phyloP scores from a whole-genome alignment of 2,113 vertebrate genomes.

The Rhinoderma darwinii region DNA sequence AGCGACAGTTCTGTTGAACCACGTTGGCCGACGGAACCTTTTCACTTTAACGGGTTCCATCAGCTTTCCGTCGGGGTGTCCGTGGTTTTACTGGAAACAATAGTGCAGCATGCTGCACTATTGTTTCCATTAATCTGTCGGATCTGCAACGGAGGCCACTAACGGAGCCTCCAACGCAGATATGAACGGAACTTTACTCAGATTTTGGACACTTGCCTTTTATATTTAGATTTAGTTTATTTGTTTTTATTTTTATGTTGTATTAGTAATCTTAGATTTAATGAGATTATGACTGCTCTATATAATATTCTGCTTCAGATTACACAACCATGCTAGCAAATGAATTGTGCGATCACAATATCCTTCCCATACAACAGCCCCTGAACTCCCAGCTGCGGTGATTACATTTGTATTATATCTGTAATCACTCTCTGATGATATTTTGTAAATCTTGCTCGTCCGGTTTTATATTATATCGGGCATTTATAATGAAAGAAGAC shows the following conservation, averaged over 20 bases:
- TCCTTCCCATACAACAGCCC: neutral
- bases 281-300: neutral
- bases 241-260: neutral
- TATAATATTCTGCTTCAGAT: neutral
- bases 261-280: neutral
- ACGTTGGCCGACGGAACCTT: no score
- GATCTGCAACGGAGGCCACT: no score
- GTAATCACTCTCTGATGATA: conserved; percentile 10
- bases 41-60: no score
- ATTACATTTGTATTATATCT: conserved; percentile 12
- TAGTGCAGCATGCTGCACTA: no score
- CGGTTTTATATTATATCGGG: neutral
- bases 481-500: neutral
- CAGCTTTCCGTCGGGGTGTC: no score
- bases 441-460: neutral
- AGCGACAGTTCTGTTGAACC: no score
- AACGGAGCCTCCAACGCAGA: no score
- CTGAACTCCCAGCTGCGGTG: conserved; percentile 6
- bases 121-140: no score
- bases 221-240: neutral
- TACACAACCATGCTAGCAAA: neutral
- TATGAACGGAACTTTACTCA: no score
- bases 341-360: neutral
- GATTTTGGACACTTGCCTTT: no score
- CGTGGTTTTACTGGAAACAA: no score